phyloP scores from a whole-genome alignment of 2,888 invertebrate species.

The Andrena fulva region DNA sequence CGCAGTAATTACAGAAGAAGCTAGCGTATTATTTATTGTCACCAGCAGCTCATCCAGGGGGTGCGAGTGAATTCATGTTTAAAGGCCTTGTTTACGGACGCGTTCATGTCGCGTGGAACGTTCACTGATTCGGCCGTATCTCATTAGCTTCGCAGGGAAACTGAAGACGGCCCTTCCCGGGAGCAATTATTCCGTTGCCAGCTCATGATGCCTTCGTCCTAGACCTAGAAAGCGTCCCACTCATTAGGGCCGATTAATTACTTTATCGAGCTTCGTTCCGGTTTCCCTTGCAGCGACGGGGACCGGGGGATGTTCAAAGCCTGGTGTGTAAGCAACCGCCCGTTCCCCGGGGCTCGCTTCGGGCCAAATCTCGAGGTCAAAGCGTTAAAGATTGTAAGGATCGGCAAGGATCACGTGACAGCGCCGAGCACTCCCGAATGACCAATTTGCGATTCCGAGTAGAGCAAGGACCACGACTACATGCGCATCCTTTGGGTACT shows the following conservation, averaged over 20 bases:
- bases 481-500: slow-evolving; percentile 64
- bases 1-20: too few relatives aligned
- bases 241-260: background rate
- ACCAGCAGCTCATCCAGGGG: too few relatives aligned
- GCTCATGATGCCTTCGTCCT: too few relatives aligned
- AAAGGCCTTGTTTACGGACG: too few relatives aligned
- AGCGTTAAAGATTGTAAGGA: slow-evolving; percentile 47
- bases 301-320: background rate
- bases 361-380: slow-evolving; percentile 57
- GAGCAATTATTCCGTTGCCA: too few relatives aligned
- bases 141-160: too few relatives aligned
- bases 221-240: too few relatives aligned
- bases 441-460: slow-evolving; percentile 71
- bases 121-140: too few relatives aligned
- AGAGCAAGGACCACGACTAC: slow-evolving; percentile 69
- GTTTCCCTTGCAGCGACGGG: background rate
- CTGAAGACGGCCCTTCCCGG: too few relatives aligned
- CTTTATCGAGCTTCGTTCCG: background rate
- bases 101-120: too few relatives aligned
- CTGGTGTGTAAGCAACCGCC: slow-evolving; percentile 6
- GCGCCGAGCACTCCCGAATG: slow-evolving; percentile 56
- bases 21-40: too few relatives aligned
- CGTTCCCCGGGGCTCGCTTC: slow-evolving; percentile 24
- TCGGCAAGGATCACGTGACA: slow-evolving; percentile 49
- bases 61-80: too few relatives aligned